Percentiles rank a stretch among this genome's conserved stretches.
Conservation (phyloP, 2,888 invertebrate genomes). For the Calliscelio sp. region DNA sequence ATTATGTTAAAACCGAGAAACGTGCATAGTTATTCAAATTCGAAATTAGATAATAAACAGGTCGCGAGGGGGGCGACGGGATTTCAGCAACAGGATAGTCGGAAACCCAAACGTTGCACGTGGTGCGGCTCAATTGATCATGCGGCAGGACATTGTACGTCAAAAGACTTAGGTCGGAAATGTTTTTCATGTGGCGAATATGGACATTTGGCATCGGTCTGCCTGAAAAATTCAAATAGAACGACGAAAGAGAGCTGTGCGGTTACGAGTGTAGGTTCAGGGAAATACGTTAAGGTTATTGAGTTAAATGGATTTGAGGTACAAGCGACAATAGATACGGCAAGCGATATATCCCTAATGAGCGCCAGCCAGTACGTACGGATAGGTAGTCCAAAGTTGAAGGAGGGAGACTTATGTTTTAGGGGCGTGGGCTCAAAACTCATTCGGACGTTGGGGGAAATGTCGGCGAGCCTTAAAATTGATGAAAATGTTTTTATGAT, state of each 20-base stretch:
- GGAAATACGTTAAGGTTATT: neutral
- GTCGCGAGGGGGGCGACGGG: neutral
- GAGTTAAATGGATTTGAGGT: neutral
- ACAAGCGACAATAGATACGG: slow-evolving; percentile 44
- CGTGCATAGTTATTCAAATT: neutral
- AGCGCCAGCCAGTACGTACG: slow-evolving; percentile 30
- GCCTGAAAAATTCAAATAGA: neutral
- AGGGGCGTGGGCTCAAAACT: slow-evolving; percentile 30
- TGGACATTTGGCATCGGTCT: slow-evolving; percentile 1
- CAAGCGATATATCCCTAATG: slow-evolving; percentile 59
- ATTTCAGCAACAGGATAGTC: neutral
- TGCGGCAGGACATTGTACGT: slow-evolving; percentile 1
- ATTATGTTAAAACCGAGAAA: neutral
- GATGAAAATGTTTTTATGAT: slow-evolving; percentile 45
- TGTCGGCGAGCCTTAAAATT: slow-evolving; percentile 18
- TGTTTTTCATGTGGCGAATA: slow-evolving; percentile 1
- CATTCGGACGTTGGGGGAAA: slow-evolving; percentile 53
- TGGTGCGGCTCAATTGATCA: slow-evolving; percentile 4
- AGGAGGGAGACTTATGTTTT: slow-evolving; percentile 14
- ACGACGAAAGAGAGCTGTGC: neutral
- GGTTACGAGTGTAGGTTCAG: neutral
- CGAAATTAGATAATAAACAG: neutral
- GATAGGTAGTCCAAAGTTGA: slow-evolving; percentile 50
- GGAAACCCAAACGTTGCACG: neutral
- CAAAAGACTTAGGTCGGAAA: slow-evolving; percentile 6